phyloP scores from a whole-genome alignment of 2,113 vertebrate genomes.

The Psephotus haematonotus region DNA sequence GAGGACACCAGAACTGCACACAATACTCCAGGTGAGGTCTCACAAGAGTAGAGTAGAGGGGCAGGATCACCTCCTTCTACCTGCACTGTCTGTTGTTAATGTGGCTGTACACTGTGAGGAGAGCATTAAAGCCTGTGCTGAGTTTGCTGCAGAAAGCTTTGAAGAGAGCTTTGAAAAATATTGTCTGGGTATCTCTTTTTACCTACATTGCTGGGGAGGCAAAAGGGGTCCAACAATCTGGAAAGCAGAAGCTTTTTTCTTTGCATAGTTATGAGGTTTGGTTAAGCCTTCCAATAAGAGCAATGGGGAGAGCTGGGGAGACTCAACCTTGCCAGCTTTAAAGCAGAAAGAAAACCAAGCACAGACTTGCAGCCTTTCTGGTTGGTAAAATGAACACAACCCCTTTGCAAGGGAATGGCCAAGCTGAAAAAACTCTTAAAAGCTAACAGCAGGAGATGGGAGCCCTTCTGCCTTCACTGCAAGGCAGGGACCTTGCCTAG shows the following conservation, averaged over 20 bases:
- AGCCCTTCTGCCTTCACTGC: neutral
- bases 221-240: neutral
- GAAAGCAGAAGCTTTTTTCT: neutral
- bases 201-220: neutral
- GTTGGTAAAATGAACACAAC: neutral
- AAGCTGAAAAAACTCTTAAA: neutral
- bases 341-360: neutral
- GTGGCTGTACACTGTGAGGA: neutral
- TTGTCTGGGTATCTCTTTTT: neutral
- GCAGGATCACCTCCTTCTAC: no score
- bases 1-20: no score
- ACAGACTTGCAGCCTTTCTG: neutral
- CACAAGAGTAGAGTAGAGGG: no score
- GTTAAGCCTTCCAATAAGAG: neutral
- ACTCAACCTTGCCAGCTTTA: neutral
- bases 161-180: neutral
- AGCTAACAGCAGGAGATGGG: neutral
- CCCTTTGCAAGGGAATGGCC: neutral
- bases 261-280: neutral
- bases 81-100: neutral
- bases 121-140: neutral
- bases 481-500: neutral
- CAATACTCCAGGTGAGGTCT: no score
- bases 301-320: neutral
- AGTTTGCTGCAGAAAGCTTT: neutral